Conservation (phyloP, 2,888 invertebrate genomes). For the Dioctria linearis region DNA sequence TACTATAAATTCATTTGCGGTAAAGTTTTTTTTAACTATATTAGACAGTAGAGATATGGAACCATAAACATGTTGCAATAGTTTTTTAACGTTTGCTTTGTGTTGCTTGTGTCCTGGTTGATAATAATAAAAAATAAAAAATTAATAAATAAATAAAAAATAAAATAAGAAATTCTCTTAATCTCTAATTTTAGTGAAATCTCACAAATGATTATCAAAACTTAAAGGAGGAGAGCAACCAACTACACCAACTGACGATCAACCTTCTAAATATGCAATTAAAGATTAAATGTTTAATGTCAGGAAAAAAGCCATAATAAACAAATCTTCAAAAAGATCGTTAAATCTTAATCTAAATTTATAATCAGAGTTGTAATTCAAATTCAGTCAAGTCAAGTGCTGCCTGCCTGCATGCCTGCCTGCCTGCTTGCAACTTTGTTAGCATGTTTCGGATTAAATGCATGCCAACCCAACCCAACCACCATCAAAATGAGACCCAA, state of each 20-base stretch:
- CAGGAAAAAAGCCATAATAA: constrained; percentile 33
- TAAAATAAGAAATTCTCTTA: neutral
- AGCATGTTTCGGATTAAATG: constrained; percentile 46
- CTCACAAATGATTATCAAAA: neutral
- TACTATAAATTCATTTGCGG: too few species aligned
- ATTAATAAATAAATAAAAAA: too few species aligned
- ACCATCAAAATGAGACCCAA: neutral
- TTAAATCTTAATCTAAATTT: constrained; percentile 46
- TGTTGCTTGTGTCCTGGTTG: too few species aligned
- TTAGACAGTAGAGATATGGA: too few species aligned
- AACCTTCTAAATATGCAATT: neutral
- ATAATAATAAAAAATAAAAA: too few species aligned
- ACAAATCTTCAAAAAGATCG: constrained; percentile 45
- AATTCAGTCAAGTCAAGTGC: constrained; percentile 49
- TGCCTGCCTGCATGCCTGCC: neutral
- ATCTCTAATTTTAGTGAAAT: constrained; percentile 6
- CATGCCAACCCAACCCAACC: constrained; percentile 16
- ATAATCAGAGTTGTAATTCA: constrained; percentile 45
- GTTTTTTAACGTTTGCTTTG: too few species aligned
- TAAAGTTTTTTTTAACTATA: too few species aligned
- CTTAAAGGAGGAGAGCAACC: neutral
- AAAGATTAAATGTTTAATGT: neutral
- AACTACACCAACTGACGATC: neutral
- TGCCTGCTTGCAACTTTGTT: neutral
- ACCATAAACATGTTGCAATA: too few species aligned